Conservation (phyloP, 2,797 vertebrate species). For the Coracias cyanogaster region DNA sequence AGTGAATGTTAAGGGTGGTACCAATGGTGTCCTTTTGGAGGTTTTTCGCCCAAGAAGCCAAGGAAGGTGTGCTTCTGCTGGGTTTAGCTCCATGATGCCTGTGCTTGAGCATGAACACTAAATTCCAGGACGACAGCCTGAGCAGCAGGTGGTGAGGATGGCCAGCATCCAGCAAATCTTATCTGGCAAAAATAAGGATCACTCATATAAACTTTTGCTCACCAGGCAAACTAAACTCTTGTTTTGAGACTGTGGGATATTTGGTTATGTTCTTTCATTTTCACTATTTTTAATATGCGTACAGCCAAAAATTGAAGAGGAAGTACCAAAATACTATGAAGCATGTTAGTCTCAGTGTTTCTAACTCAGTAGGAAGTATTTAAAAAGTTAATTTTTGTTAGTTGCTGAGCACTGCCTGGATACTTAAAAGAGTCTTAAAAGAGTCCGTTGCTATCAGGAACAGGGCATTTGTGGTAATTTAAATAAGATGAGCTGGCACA, state of each 20-base stretch:
- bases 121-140: not conserved
- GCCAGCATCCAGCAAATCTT: not conserved
- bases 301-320: not conserved
- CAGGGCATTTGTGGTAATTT: not conserved
- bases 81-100: not conserved
- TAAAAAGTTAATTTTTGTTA: not conserved
- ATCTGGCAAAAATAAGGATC: not conserved
- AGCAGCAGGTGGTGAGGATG: not conserved
- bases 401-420: not conserved
- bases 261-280: not conserved
- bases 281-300: not conserved
- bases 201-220: not conserved
- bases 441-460: not conserved
- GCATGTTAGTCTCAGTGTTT: not conserved
- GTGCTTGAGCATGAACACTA: rapidly evolving
- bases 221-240: not conserved
- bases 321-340: not conserved
- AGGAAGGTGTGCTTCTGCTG: not conserved
- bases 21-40: not conserved
- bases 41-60: not conserved
- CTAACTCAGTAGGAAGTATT: not conserved
- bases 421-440: not conserved
- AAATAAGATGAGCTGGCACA: not conserved
- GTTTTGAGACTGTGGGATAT: not conserved
- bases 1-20: not conserved